Conservation (phyloP, 2,888 invertebrate genomes). For the Smittia aterrima region DNA sequence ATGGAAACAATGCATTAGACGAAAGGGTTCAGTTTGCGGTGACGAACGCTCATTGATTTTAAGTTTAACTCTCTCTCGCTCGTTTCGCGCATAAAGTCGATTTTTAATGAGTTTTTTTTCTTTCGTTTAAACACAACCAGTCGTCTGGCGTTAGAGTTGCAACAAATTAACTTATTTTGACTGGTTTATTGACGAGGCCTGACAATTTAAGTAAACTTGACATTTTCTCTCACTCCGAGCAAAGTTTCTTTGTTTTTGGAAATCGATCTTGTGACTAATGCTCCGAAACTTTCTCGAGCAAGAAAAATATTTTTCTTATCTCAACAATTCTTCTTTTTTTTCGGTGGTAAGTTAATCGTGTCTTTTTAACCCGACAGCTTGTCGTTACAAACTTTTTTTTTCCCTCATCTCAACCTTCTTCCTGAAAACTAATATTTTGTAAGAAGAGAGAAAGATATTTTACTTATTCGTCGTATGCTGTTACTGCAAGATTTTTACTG, state of each 20-base stretch:
- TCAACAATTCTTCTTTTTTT: not conserved
- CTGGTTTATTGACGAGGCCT: constrained; percentile 23
- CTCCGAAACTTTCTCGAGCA: not conserved
- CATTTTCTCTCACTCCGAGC: constrained; percentile 8
- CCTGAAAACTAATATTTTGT: constrained; percentile 18
- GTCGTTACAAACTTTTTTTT: constrained; percentile 4
- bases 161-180: constrained; percentile 25
- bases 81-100: not conserved
- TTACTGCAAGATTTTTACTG: not conserved
- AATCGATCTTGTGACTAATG: not conserved
- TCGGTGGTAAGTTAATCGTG: not conserved
- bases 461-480: not conserved
- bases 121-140: not conserved
- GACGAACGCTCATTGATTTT: constrained; percentile 4
- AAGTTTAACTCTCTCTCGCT: constrained; percentile 6
- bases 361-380: constrained; percentile 22
- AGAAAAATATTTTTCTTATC: not conserved
- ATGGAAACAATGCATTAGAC: constrained; percentile 11
- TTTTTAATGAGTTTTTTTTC: constrained; percentile 5
- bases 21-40: not conserved
- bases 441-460: not conserved
- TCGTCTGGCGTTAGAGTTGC: not conserved
- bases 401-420: not conserved
- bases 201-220: constrained; percentile 40
- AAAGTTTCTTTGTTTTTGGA: not conserved